phyloP scores from a whole-genome alignment of 2,113 vertebrate genomes.

The Anarrhichthys ocellatus region DNA sequence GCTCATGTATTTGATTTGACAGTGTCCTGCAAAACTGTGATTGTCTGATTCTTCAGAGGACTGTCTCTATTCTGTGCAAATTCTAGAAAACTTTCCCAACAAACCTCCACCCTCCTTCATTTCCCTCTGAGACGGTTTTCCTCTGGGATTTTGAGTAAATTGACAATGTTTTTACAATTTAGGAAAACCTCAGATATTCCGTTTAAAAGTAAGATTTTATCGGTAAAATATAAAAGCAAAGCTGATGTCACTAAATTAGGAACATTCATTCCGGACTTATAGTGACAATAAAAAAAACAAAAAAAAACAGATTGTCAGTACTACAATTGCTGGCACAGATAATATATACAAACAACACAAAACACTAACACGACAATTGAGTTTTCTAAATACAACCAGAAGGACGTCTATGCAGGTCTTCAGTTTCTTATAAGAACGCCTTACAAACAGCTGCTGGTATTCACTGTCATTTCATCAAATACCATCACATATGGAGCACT shows the following conservation, averaged over 20 bases:
- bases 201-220: slow-evolving; percentile 15
- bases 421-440: slow-evolving; percentile 4
- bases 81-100: background rate
- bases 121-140: background rate
- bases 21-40: background rate
- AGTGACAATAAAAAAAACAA: slow-evolving; percentile 25
- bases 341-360: slow-evolving; percentile 50
- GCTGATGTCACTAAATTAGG: slow-evolving; percentile 15
- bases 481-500: slow-evolving; percentile 4
- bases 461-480: slow-evolving; percentile 23
- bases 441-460: slow-evolving; percentile 40
- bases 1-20: background rate
- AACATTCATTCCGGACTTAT: slow-evolving; percentile 69
- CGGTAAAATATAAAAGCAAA: slow-evolving; percentile 30
- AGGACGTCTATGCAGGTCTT: slow-evolving; percentile 37
- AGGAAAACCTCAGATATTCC: slow-evolving; percentile 11
- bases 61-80: background rate
- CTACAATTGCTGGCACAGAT: slow-evolving; percentile 46
- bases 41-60: background rate
- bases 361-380: slow-evolving; percentile 51
- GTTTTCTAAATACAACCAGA: slow-evolving; percentile 30
- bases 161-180: slow-evolving; percentile 18
- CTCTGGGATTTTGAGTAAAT: background rate
- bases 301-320: slow-evolving; percentile 31
- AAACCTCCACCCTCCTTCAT: background rate